Base-by-base conservation (phyloP, 2,797 vertebrate genomes). In the Sparidentex hasta region DNA sequence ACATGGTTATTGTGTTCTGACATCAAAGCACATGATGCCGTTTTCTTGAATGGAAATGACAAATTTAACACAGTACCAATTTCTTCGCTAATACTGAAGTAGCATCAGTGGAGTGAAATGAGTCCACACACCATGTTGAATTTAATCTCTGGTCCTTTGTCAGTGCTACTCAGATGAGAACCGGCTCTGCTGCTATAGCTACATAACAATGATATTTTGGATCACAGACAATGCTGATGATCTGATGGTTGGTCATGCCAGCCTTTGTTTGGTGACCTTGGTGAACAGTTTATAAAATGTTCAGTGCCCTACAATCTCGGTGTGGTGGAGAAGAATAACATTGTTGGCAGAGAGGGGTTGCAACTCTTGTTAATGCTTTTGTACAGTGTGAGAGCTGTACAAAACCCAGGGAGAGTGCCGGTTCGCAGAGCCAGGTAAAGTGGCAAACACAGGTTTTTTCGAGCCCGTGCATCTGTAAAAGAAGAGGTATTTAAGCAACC, bases 81-180 rank as follows among this genome's bases (percentile, higher is more conserved):
- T 33, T 65, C 61, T 47, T 17, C 11, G 47, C 25, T n/a, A 41
- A n/a, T 7, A 33, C 29, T 33, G 29, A 7, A 54, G 27, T 29
- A 51, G 78, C 71, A 20, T 41, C 23, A 3, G 57, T 7, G 38
- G 25, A 61, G 51, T 41, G 25, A 46, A 58, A 33, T 43, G 48
- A 62, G 41, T 65, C 67, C 25, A 5, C 43, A 18, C 38, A 27
- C 11, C 29, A 27, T n/a, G 58, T 12, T 44, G n/a, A 16, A 5
- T 69, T 69, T 74, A 63, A 82, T 82, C 73, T 69, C 18, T 48
- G 66, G 33, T 71, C 56, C 38, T 80, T 74, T 68, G 57, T 83
- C 69, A 54, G 1, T 66, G 61, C 47, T 56, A 17, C 50, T 46
- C 65, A 59, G 48, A 65, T 41, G 12, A 27, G 33, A 38, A 43